Base-by-base conservation (phyloP, 2,113 vertebrate species). In the Monopterus albus region DNA sequence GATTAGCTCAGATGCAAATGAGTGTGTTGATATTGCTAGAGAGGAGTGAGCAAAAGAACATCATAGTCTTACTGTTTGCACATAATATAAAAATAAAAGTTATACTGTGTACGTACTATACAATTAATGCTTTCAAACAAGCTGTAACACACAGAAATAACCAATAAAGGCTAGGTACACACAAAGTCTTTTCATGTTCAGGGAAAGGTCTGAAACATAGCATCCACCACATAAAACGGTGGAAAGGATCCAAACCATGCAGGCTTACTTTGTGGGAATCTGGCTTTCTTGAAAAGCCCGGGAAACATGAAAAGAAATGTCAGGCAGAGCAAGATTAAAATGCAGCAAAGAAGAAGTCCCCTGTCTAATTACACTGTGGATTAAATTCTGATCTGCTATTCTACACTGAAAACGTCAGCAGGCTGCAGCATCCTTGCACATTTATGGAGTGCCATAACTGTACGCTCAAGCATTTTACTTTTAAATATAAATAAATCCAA, bases 1-100 rank as follows among this genome's bases (percentile, higher is more conserved):
- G 91, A 94, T 91, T 91, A 90, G 83, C 87, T 67, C 59, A 53
- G 78, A 91, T 89, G 89, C 89, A 90, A 91, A 91, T 91, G 36
- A 66, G 57, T 45, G 59, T 29, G 8, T 46, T 59, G 38, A 14
- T 53, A 58, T 5, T 53, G 33, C 38, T 23, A 8, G 17, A 39
- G 49, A 64, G 49, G 40, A 76, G 70, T 14, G 51, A 33, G 51
- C 28, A 39, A 65, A 79, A 68, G 36, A 71, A 15, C 31, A 20
- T 12, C 13, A 31, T 17, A 28, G 52, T 21, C 43, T 75, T 25
- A 38, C 9, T 35, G 55, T 67, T 58, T 76, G 47, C 62, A 63
- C 59, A 70, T 26, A n/a, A n/a, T n/a, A n/a, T n/a, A n/a, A n/a
- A n/a, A n/a, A 33, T 29, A 8, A 33, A 62, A 7, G 15, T 36